A percentile compares a stretch with the other conserved stretches of the same genome.
Evolutionary conservation across 2,797 vertebrate genomes (phyloP).

Genomic region (Phylloscopus collybita): DNA sequence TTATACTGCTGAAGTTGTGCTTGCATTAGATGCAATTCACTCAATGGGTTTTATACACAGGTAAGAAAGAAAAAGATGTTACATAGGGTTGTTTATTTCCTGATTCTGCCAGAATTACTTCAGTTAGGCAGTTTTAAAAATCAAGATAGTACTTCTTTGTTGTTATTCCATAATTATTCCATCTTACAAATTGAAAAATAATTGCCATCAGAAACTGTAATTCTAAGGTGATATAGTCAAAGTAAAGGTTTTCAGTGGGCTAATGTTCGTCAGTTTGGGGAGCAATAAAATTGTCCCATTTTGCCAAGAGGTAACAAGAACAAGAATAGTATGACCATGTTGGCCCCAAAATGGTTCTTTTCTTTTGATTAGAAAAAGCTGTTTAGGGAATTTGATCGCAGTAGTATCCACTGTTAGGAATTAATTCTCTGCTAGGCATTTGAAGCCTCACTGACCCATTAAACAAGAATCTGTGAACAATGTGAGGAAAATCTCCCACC

Average conservation of each 20-base stretch:
- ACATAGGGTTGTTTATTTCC: background rate
- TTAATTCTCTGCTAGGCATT: background rate
- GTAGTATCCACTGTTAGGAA: background rate
- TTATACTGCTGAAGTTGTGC: constrained; percentile 97
- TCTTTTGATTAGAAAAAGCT: background rate
- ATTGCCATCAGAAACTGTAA: background rate
- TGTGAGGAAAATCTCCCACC: background rate
- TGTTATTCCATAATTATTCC: background rate
- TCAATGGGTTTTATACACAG: constrained; percentile 99
- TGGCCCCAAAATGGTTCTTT: background rate
- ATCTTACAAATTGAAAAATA: background rate
- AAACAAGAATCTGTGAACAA: background rate
- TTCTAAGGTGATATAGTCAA: background rate
- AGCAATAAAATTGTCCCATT: background rate
- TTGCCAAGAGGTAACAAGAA: background rate
- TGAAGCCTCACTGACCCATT: background rate
- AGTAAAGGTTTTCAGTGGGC: background rate
- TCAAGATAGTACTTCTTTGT: background rate
- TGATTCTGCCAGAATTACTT: background rate
- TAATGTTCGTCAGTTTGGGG: background rate
- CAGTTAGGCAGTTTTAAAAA: background rate
- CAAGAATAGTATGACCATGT: background rate
- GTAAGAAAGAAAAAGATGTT: constrained; percentile 72
- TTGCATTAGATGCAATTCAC: constrained; percentile 96
- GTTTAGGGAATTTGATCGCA: background rate